Base-by-base conservation (phyloP, 1,140 invertebrate species). In the Ceratosolen solmsi region DNA sequence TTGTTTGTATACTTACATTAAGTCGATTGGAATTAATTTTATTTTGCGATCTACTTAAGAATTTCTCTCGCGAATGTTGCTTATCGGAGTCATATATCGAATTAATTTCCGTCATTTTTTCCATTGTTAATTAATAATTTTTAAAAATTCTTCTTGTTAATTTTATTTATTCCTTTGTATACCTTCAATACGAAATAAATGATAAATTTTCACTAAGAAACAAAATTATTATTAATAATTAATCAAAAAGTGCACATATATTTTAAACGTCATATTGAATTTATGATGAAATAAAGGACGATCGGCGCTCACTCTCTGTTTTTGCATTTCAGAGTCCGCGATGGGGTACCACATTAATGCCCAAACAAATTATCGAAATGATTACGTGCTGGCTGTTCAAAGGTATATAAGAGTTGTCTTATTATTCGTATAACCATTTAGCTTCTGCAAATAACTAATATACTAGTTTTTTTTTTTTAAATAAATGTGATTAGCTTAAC, bases 331-430 rank as follows among this genome's bases (percentile, higher is more conserved):
- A 92, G 94, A 95, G 84, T 94, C 93, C 72, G 94, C 94, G 2
- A 96, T 96, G 95, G 95, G 95, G 2, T 90, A 90, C 65, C 90
- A 92, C n/a, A 88, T 96, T 0, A 92, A 94, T 84, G 94, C 94
- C 0, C 95, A 95, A 86, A 88, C 75, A 1, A 92, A 94, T 83
- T 86, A 86, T 2, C 89, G 93, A 38, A 92, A 93, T 20, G 92
- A 93, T 38, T 96, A 96, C 86, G 93, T 95, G 0, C 82, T 88
- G 58, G 94, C 94, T 13, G 91, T 95, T 15, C 91, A 93, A 80
- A 92, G 89, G 93, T 93, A 87, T 86, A 81, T 73, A 36, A 73
- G 9, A 46, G 41, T 13, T n/a, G n/a, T n/a, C n/a, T n/a, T n/a
- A n/a, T n/a, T n/a, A n/a, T n/a, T n/a, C n/a, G n/a, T n/a, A n/a